Evolutionary conservation across 1,140 invertebrate genomes (phyloP).

Genomic region (Conus ventricosus): DNA sequence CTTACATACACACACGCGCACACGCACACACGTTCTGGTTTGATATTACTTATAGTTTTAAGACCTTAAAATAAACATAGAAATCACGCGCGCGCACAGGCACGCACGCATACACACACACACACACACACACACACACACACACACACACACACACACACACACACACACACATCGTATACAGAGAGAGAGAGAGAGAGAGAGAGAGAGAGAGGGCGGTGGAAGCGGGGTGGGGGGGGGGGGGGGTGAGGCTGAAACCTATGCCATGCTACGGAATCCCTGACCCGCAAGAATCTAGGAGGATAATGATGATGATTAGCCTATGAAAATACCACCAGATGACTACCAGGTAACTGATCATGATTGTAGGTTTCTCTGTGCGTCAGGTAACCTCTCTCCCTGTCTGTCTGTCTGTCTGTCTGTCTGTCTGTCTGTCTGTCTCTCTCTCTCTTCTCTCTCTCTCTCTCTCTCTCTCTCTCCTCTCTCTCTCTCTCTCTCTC

Average conservation of each 20-base stretch:
- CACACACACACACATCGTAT: too few species aligned
- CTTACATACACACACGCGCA: not conserved
- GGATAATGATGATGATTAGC: conserved; percentile 46
- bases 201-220: too few species aligned
- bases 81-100: not conserved
- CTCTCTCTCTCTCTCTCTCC: too few species aligned
- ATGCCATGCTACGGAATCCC: conserved; percentile 58
- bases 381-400: too few species aligned
- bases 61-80: not conserved
- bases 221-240: too few species aligned
- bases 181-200: too few species aligned
- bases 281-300: conserved; percentile 60
- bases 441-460: too few species aligned
- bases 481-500: too few species aligned
- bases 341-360: too few species aligned
- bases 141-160: too few species aligned
- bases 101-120: conserved; percentile 7
- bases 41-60: not conserved
- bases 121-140: not conserved
- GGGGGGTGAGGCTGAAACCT: not conserved
- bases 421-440: not conserved
- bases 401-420: not conserved
- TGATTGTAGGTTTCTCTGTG: not conserved
- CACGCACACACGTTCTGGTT: not conserved
- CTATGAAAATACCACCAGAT: too few species aligned